Percentiles rank a stretch among this genome's conserved stretches.
These are phyloP conservation scores for Okamejei kenojei DNA, from an alignment of 2,797 vertebrate species.

Conservation along the genomic window DNA sequence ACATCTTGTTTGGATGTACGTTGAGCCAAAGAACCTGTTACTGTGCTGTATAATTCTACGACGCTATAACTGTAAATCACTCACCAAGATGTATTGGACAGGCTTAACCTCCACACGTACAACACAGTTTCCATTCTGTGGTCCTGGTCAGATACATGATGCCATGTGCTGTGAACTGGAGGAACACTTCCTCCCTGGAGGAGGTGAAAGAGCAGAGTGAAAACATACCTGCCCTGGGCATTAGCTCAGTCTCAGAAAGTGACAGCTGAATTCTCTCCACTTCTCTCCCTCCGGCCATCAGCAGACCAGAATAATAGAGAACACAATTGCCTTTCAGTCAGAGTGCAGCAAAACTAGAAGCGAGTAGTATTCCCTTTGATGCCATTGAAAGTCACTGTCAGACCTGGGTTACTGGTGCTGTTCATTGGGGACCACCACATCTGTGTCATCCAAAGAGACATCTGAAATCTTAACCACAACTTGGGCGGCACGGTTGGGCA, in stretches of 20 bases:
- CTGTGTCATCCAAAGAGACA: too few species aligned
- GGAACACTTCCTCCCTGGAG: neutral
- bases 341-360: neutral
- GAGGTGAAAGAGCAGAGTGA: neutral
- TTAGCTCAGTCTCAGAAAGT: neutral
- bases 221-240: neutral
- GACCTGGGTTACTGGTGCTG: neutral
- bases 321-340: neutral
- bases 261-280: neutral
- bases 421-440: neutral
- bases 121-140: neutral
- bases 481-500: too few species aligned
- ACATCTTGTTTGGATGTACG: too few species aligned
- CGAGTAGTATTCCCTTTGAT: neutral
- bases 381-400: neutral
- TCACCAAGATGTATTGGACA: neutral
- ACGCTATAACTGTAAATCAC: neutral
- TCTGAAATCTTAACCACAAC: too few species aligned
- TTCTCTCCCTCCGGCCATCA: neutral
- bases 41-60: too few species aligned
- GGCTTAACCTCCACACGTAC: neutral
- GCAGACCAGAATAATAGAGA: neutral
- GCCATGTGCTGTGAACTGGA: neutral
- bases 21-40: too few species aligned
- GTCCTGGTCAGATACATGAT: constrained; percentile 1